Evolutionary conservation across 2,888 invertebrate species (phyloP).

Genomic region (Disparrhopalites patrizii): DNA sequence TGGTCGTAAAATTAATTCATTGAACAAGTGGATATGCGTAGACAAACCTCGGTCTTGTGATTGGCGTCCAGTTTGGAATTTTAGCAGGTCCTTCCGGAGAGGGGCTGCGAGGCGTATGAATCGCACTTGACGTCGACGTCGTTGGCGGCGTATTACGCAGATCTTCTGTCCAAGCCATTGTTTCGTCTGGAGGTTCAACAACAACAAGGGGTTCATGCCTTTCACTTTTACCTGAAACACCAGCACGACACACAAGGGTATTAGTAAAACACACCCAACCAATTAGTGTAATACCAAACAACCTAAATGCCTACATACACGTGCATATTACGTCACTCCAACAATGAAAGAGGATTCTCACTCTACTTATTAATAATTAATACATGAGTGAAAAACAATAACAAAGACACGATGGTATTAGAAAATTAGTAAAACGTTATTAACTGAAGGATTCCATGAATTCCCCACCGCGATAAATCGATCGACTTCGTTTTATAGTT

Average conservation of each 20-base stretch:
- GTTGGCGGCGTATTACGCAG: constrained; percentile 15
- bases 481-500: constrained; percentile 87
- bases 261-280: too few relatives aligned
- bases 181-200: constrained; percentile 26
- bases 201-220: constrained; percentile 18
- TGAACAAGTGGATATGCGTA: too few relatives aligned
- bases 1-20: constrained; percentile 2
- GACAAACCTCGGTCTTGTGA: constrained; percentile 17
- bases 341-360: too few relatives aligned
- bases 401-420: too few relatives aligned
- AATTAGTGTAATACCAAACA: too few relatives aligned
- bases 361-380: too few relatives aligned
- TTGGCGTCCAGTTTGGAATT: constrained; percentile 18
- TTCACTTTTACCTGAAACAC: too few relatives aligned
- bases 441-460: constrained; percentile 26
- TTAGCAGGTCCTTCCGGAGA: constrained; percentile 20
- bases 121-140: constrained; percentile 19
- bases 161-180: constrained; percentile 21
- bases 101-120: constrained; percentile 20
- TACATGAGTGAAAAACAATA: too few relatives aligned
- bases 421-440: constrained; percentile 15
- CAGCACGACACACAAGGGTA: too few relatives aligned
- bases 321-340: too few relatives aligned
- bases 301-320: too few relatives aligned
- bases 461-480: constrained; percentile 58